Conservation (phyloP, 2,797 vertebrate species). For the Dicrostonyx torquatus region DNA sequence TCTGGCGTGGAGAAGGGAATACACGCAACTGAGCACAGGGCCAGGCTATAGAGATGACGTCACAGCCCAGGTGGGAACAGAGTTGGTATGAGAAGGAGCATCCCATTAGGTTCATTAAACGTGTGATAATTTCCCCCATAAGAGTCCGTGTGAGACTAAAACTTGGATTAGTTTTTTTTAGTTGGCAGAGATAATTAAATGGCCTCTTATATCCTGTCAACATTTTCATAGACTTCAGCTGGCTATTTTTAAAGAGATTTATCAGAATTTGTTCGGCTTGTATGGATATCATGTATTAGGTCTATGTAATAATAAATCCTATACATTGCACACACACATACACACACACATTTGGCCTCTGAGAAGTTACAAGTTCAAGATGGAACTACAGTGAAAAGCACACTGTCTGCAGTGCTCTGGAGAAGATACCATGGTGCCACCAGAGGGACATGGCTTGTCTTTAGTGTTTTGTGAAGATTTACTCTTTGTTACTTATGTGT, state of each 20-base stretch:
- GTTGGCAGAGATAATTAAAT: slow-evolving; percentile 16
- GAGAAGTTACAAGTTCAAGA: not conserved
- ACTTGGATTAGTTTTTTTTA: slow-evolving; percentile 25
- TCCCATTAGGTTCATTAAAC: slow-evolving; percentile 9
- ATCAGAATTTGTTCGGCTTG: not conserved
- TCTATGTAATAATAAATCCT: not conserved
- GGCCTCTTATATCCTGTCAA: not conserved
- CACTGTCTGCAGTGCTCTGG: rapidly evolving
- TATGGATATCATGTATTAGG: not conserved
- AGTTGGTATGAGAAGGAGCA: not conserved
- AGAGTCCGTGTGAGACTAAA: slow-evolving; percentile 20
- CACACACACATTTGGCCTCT: not conserved
- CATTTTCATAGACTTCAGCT: slow-evolving; percentile 22
- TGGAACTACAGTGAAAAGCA: rapidly evolving
- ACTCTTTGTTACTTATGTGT: not conserved
- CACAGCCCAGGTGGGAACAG: not conserved
- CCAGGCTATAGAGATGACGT: not conserved
- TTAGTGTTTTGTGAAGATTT: not conserved
- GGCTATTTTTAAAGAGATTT: slow-evolving; percentile 39
- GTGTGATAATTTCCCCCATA: slow-evolving; percentile 41
- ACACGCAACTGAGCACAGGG: not conserved
- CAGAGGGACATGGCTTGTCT: not conserved
- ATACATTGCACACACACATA: not conserved
- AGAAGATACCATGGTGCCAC: not conserved
- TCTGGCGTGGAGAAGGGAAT: not conserved